Conservation (phyloP, 2,797 vertebrate genomes). For the Parotocinclus haroldoi region DNA sequence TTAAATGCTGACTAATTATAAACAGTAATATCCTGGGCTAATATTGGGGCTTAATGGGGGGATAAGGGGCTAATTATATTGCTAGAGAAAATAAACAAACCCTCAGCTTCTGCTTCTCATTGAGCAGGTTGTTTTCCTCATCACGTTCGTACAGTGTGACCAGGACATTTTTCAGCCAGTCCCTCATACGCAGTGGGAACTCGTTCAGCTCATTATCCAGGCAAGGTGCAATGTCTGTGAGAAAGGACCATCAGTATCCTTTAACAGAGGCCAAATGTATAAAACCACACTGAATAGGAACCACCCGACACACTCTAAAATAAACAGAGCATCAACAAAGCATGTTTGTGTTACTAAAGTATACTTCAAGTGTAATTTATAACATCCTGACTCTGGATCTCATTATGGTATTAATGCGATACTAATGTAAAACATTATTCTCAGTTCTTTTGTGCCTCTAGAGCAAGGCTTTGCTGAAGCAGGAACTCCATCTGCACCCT, state of each 20-base stretch:
- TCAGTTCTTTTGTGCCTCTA: too few species aligned
- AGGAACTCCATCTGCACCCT: conserved; percentile 60
- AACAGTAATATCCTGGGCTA: background rate
- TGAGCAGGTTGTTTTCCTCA: conserved; percentile 92
- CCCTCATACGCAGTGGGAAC: conserved; percentile 97
- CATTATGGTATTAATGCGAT: too few species aligned
- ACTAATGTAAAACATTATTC: too few species aligned
- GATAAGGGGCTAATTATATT: too few species aligned
- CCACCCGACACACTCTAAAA: background rate
- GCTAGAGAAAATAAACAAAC: conserved; percentile 61
- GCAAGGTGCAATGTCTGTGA: conserved; percentile 83
- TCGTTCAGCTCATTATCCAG: conserved; percentile 86
- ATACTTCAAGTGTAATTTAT: too few species aligned
- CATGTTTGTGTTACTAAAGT: too few species aligned
- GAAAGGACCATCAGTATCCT: conserved; percentile 8
- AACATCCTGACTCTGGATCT: too few species aligned
- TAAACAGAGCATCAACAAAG: background rate
- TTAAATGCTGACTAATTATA: background rate
- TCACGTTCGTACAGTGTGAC: conserved; percentile 93
- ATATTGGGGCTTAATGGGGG: background rate
- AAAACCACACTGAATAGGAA: conserved; percentile 5
- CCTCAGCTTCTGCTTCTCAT: conserved; percentile 95
- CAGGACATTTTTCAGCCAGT: conserved; percentile 99
- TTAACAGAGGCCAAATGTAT: background rate
- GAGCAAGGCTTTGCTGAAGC: conserved; percentile 7